phyloP scores from a whole-genome alignment of 2,113 vertebrate species.

The Eira barbara region DNA sequence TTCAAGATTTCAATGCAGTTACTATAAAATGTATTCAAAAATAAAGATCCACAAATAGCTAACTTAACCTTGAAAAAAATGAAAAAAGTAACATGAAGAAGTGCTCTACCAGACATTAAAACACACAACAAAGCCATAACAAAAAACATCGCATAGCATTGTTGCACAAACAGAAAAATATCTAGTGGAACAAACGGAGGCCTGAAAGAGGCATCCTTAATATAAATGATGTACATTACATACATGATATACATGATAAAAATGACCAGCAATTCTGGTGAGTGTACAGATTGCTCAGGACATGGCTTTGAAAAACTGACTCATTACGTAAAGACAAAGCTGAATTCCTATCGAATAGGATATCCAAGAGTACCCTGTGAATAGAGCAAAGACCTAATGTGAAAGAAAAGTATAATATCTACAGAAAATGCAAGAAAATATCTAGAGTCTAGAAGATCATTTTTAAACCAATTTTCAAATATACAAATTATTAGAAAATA shows the following conservation, averaged over 20 bases:
- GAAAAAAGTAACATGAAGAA: neutral
- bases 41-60: neutral
- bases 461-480: neutral
- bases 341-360: neutral
- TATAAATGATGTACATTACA: neutral
- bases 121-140: neutral
- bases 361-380: neutral
- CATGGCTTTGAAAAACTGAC: neutral
- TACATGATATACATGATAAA: neutral
- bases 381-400: neutral
- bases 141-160: neutral
- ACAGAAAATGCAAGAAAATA: neutral
- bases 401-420: neutral
- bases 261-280: neutral
- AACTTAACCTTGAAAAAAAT: neutral
- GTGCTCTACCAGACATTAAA: neutral
- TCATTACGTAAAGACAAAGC: neutral
- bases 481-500: neutral
- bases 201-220: neutral
- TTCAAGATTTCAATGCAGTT: neutral
- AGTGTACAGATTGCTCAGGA: neutral
- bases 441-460: neutral
- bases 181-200: neutral
- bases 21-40: neutral
- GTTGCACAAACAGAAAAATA: neutral